Conservation (phyloP, 2,888 invertebrate species). For the Euplagia quadripunctaria region DNA sequence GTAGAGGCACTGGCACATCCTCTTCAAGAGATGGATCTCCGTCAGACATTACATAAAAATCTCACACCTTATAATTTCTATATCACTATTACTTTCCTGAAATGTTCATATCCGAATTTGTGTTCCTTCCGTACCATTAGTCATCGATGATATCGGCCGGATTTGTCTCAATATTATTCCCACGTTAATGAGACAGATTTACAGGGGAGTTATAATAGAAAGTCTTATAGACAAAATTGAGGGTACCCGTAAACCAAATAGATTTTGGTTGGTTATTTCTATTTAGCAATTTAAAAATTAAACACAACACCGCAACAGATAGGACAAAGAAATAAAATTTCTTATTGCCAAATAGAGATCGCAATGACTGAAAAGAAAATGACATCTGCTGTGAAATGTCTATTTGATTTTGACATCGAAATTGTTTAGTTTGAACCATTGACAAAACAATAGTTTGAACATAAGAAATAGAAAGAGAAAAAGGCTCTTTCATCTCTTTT, state of each 20-base stretch:
- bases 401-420: neutral
- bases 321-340: neutral
- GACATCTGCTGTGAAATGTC: neutral
- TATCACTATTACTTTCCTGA: constrained; percentile 36
- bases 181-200: constrained; percentile 18
- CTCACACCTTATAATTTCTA: constrained; percentile 30
- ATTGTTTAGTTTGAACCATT: no score
- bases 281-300: neutral
- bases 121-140: constrained; percentile 48
- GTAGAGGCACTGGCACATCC: constrained; percentile 78
- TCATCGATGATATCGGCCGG: constrained; percentile 50
- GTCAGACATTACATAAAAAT: constrained; percentile 83
- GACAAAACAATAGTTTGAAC: no score
- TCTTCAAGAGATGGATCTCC: constrained; percentile 85
- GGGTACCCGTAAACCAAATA: constrained; percentile 1
- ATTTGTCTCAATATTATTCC: constrained; percentile 23
- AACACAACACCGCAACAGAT: neutral
- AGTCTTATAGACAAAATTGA: neutral
- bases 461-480: no score
- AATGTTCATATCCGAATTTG: constrained; percentile 39
- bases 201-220: constrained; percentile 3
- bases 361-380: constrained; percentile 3
- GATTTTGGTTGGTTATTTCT: neutral
- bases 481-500: no score
- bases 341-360: constrained; percentile 4